A percentile compares a stretch with the other conserved stretches of the same genome.
Evolutionary conservation across 2,113 vertebrate genomes (phyloP).

Genomic region (crab-eating macaque (Macaca fascicularis)): T2T-MFA8v1.1 NC_088388.1:47972001-47972500

Average conservation of each 20-base stretch:
- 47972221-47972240: not conserved
- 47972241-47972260: not conserved
- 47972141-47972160: not conserved
- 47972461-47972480: not conserved
- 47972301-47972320: not conserved
- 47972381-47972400: not conserved
- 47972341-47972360: not conserved
- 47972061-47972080: not conserved
- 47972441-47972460: not conserved
- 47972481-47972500: not conserved
- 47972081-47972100: not conserved
- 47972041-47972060: not conserved
- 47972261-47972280: not conserved
- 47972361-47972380: not conserved
- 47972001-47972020: not conserved
- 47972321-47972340: not conserved
- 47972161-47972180: not conserved
- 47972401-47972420: not conserved
- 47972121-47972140: not conserved
- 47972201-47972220: not conserved
- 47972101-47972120: not conserved
- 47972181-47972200: not conserved
- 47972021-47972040: not conserved
- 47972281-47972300: not conserved
- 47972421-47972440: not conserved